A percentile compares a stretch with the other conserved stretches of the same genome.
phyloP scores from a whole-genome alignment of 1,140 invertebrate species.

The Drosophila quadrilineata region DNA sequence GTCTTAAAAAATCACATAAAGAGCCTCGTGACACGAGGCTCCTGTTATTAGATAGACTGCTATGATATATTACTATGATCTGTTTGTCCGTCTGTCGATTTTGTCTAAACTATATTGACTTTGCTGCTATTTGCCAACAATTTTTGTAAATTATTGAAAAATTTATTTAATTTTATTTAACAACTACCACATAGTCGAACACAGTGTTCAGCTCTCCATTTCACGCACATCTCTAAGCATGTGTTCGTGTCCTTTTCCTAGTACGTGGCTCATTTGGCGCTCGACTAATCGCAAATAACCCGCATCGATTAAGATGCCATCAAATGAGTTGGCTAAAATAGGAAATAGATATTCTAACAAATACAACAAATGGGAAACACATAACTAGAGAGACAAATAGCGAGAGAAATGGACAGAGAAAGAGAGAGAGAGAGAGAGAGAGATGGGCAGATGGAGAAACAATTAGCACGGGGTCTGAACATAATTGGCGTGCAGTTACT shows the following conservation, averaged over 20 bases:
- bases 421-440: background rate
- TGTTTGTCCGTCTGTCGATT: no score
- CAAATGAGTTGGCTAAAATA: constrained; percentile 22
- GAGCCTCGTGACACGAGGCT: no score
- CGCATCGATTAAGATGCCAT: constrained; percentile 56
- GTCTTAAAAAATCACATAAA: no score
- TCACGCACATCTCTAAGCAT: constrained; percentile 4
- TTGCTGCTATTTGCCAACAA: no score
- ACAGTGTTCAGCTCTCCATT: background rate
- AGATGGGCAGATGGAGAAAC: constrained; percentile 44
- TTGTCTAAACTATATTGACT: no score
- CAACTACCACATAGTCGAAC: no score
- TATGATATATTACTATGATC: no score
- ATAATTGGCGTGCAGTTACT: constrained; percentile 75
- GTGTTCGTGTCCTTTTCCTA: no score
- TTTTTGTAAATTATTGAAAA: no score
- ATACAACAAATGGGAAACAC: constrained; percentile 5
- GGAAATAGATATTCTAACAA: background rate
- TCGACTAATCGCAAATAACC: constrained; percentile 66
- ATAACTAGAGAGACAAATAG: background rate
- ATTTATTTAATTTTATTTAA: no score
- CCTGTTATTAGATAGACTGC: no score
- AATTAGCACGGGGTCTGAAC: constrained; percentile 67
- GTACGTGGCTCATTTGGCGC: constrained; percentile 57
- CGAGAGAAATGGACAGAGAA: constrained; percentile 6